Percentiles rank a stretch among this genome's conserved stretches.
phyloP scores from a whole-genome alignment of 1,140 invertebrate species.

The Panagrolaimus sp. region DNA sequence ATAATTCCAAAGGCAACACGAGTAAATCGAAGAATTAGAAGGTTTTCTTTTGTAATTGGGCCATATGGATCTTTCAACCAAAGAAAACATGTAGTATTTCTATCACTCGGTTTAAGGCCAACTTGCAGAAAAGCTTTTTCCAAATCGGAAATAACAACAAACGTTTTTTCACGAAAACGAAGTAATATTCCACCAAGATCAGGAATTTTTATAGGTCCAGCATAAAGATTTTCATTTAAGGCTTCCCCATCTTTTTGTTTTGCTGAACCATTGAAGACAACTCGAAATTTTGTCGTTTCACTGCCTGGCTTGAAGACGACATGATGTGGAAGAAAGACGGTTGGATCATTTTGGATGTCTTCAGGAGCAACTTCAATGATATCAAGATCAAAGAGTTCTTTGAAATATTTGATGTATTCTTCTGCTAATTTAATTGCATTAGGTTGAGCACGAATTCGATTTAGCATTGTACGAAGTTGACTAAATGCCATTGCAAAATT shows the following conservation, averaged over 20 bases:
- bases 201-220: neutral
- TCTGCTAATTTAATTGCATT: too few species aligned
- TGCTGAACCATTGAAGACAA: neutral
- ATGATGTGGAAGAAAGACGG: neutral
- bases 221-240: neutral
- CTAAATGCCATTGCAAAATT: too few species aligned
- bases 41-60: slow-evolving; percentile 12
- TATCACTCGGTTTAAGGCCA: neutral
- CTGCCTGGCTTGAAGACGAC: too few species aligned
- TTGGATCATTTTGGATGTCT: neutral
- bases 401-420: too few species aligned
- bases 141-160: neutral
- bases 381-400: neutral
- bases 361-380: neutral
- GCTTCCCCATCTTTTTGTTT: neutral
- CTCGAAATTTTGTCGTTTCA: neutral
- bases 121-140: neutral
- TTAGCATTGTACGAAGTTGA: too few species aligned
- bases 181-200: neutral
- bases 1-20: slow-evolving; percentile 34
- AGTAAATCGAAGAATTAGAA: slow-evolving; percentile 22
- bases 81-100: neutral
- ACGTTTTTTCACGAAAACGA: neutral
- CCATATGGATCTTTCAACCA: neutral
- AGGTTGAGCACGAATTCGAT: too few species aligned